Percentiles rank a stretch among this genome's conserved stretches.
These are phyloP conservation scores for Tenthredo distinguenda DNA, from an alignment of 2,888 invertebrate genomes.

Conservation along the genomic window DNA sequence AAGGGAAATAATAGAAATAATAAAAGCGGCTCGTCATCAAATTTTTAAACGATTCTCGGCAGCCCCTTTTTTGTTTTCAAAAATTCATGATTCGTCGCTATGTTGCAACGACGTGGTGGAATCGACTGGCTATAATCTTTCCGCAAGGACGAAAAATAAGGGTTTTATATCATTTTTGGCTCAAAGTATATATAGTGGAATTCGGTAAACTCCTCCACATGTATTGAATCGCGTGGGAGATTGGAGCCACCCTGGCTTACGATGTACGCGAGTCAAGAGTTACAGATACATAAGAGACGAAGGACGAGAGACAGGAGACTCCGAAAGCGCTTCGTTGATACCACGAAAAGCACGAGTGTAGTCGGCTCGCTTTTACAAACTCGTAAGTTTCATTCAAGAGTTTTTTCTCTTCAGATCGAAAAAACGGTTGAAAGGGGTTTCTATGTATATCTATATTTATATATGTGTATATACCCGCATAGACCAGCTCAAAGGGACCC, in stretches of 20 bases:
- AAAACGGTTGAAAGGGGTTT: not conserved
- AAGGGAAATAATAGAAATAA: not conserved
- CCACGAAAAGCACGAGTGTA: not conserved
- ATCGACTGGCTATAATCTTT: not conserved
- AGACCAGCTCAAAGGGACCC: not conserved
- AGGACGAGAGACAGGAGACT: not conserved
- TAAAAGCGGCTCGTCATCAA: not conserved
- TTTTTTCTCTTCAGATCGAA: not conserved
- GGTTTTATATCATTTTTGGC: too few species aligned
- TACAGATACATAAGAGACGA: not conserved
- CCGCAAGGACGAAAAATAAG: not conserved
- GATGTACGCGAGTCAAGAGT: not conserved
- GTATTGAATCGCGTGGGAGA: not conserved
- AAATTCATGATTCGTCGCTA: not conserved
- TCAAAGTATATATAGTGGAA: not conserved
- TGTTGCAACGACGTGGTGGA: too few species aligned
- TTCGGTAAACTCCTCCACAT: not conserved
- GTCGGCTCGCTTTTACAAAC: not conserved
- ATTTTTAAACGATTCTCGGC: not conserved
- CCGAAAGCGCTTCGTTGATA: slow-evolving; percentile 1
- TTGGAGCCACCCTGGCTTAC: not conserved
- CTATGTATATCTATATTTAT: too few species aligned
- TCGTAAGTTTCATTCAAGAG: slow-evolving; percentile 16
- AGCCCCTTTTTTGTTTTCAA: not conserved
- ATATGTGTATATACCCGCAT: not conserved